A percentile compares a stretch with the other conserved stretches of the same genome.
These are phyloP conservation scores for Drosophila pseudoobscura DNA, from an alignment of 1,140 invertebrate genomes.

Conservation along the genomic window DNA sequence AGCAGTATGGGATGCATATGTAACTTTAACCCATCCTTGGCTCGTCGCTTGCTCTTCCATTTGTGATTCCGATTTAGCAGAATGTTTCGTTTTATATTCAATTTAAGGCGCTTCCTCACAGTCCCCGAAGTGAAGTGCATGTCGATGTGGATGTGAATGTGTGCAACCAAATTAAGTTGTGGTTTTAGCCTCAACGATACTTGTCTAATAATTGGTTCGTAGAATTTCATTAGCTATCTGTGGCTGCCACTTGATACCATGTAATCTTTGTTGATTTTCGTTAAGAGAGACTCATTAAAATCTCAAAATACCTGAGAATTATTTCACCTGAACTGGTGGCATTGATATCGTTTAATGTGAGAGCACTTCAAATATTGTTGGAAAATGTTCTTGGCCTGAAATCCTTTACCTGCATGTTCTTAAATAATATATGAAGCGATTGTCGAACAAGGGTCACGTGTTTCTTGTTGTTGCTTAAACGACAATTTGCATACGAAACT, in stretches of 20 bases:
- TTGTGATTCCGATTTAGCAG: conserved; percentile 32
- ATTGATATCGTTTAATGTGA: no score
- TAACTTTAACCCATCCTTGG: conserved; percentile 36
- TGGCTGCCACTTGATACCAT: neutral
- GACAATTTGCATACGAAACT: conserved; percentile 48
- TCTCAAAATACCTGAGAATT: no score
- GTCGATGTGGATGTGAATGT: neutral
- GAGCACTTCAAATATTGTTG: no score
- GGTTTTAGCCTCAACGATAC: neutral
- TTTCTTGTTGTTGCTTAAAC: conserved; percentile 34
- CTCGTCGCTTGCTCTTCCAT: conserved; percentile 15
- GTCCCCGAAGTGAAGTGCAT: neutral
- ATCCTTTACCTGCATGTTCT: conserved; percentile 1
- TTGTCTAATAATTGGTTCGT: conserved; percentile 11
- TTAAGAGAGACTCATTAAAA: no score
- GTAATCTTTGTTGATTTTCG: no score
- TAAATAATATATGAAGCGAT: conserved; percentile 36
- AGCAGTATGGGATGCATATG: conserved; percentile 12
- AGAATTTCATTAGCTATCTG: conserved; percentile 18
- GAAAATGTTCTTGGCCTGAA: neutral
- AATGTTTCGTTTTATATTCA: conserved; percentile 44
- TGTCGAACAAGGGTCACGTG: conserved; percentile 42
- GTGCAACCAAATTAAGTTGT: conserved; percentile 10
- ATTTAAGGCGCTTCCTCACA: conserved; percentile 9
- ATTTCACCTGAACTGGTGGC: no score